phyloP scores from a whole-genome alignment of 1,140 invertebrate species.

The Eciton burchellii region DNA sequence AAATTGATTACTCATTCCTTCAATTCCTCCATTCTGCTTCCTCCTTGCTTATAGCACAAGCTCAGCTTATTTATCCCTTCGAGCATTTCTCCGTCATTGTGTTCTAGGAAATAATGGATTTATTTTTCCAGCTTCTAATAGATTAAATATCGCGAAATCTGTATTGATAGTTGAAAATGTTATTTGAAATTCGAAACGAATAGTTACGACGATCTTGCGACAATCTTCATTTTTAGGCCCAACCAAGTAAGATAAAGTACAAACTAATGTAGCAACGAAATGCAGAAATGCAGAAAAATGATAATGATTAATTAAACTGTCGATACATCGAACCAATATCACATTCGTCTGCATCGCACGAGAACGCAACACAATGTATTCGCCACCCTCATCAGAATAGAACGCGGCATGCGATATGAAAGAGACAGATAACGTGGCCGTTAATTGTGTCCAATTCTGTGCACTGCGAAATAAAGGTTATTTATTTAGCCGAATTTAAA shows the following conservation, averaged over 20 bases:
- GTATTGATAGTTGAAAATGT: not conserved
- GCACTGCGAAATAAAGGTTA: slow-evolving; percentile 11
- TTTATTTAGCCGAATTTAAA: slow-evolving; percentile 17
- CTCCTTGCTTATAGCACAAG: not conserved
- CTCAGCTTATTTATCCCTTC: slow-evolving; percentile 3
- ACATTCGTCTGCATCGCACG: not conserved
- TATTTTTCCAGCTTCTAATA: no score
- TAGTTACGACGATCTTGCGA: not conserved
- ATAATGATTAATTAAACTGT: not conserved
- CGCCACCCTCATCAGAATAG: not conserved
- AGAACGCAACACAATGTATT: slow-evolving; percentile 6
- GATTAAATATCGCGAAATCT: not conserved
- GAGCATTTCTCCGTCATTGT: not conserved
- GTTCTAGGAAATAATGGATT: no score
- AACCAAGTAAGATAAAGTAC: no score
- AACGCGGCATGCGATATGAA: not conserved
- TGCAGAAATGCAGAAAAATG: slow-evolving; percentile 5
- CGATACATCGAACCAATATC: not conserved
- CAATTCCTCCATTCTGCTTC: not conserved
- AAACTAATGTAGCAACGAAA: not conserved
- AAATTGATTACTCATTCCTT: slow-evolving; percentile 37
- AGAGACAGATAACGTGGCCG: not conserved
- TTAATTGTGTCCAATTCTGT: not conserved
- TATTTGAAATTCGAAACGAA: not conserved
- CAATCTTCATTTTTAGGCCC: no score